phyloP scores from a whole-genome alignment of 2,888 invertebrate species.

The Chirona hameri region DNA sequence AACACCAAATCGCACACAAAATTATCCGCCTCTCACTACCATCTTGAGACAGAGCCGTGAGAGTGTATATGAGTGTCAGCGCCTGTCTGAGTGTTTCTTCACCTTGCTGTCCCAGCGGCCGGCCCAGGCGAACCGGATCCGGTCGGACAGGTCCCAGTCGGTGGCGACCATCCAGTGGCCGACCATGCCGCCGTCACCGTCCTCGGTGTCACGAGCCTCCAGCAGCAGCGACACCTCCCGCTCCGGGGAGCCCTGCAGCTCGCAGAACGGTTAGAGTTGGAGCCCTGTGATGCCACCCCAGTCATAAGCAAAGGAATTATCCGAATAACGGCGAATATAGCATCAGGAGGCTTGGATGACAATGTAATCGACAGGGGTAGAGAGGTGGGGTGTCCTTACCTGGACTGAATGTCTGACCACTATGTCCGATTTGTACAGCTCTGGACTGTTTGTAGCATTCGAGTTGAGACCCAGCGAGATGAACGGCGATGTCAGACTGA shows the following conservation, averaged over 20 bases:
- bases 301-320: no score
- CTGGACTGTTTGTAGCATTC: not conserved
- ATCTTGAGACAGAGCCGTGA: no score
- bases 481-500: not conserved
- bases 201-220: not conserved
- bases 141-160: not conserved
- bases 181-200: not conserved
- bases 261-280: no score
- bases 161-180: not conserved
- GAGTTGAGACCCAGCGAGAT: not conserved
- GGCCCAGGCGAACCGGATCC: not conserved
- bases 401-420: not conserved
- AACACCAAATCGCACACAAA: no score
- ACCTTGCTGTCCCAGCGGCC: slow-evolving; percentile 24
- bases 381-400: not conserved
- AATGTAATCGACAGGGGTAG: no score
- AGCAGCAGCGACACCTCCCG: not conserved
- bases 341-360: no score
- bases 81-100: no score
- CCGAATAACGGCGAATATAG: no score
- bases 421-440: not conserved
- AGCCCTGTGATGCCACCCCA: no score
- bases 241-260: not conserved
- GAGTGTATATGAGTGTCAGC: no score
- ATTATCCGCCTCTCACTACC: no score